phyloP scores from a whole-genome alignment of 2,888 invertebrate species.

The Pseudanteris insignis region DNA sequence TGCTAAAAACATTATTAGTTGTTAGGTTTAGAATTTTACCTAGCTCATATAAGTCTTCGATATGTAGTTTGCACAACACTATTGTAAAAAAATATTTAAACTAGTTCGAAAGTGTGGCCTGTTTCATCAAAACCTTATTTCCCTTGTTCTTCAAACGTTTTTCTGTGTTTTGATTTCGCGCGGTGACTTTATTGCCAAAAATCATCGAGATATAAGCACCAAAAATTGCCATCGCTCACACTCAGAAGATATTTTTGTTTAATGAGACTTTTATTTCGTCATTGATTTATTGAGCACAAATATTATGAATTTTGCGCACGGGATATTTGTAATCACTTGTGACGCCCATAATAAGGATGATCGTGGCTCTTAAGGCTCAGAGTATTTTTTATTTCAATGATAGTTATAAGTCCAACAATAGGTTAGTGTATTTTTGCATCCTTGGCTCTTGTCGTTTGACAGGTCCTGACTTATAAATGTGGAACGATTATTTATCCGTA shows the following conservation, averaged over 20 bases:
- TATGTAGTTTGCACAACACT: conserved; percentile 55
- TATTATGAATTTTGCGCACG: conserved; percentile 5
- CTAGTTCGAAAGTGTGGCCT: conserved; percentile 48
- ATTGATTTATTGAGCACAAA: conserved; percentile 13
- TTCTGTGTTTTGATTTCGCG: conserved; percentile 23
- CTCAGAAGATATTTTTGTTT: conserved; percentile 26
- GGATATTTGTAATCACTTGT: conserved; percentile 15
- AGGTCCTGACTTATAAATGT: conserved; percentile 32
- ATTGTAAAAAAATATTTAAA: conserved; percentile 51
- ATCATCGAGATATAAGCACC: conserved; percentile 32
- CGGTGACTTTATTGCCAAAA: conserved; percentile 14
- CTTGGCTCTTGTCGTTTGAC: conserved; percentile 32
- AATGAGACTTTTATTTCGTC: conserved; percentile 29
- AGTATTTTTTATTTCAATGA: conserved; percentile 44
- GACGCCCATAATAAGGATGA: conserved; percentile 24
- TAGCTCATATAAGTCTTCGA: conserved; percentile 54
- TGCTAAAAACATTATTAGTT: conserved; percentile 47
- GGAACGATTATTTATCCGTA: conserved; percentile 38
- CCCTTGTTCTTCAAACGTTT: conserved; percentile 21
- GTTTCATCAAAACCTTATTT: conserved; percentile 30
- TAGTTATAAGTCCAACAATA: conserved; percentile 35
- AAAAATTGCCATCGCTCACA: conserved; percentile 3
- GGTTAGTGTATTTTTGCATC: conserved; percentile 41
- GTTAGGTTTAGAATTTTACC: conserved; percentile 58
- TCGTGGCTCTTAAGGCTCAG: conserved; percentile 35